A percentile compares a stretch with the other conserved stretches of the same genome.
phyloP scores from a whole-genome alignment of 2,113 vertebrate genomes.

The Microtus richardsoni region DNA sequence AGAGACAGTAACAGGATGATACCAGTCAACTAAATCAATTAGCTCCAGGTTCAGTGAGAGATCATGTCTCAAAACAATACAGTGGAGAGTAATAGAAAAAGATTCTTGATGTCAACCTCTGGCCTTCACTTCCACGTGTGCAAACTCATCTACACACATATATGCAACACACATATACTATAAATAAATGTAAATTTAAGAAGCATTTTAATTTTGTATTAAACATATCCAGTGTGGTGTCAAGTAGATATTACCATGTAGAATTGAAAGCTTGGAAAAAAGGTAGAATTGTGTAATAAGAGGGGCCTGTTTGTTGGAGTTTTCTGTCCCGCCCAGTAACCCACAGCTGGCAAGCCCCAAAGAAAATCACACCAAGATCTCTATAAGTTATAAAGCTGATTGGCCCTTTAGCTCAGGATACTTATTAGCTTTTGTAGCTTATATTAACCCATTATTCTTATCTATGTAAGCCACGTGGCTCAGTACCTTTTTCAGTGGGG shows the following conservation, averaged over 20 bases:
- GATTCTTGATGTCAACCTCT: no score
- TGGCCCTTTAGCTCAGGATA: no score
- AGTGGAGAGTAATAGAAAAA: not conserved
- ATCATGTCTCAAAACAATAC: not conserved
- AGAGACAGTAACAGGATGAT: not conserved
- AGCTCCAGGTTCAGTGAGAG: not conserved
- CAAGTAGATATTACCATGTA: not conserved
- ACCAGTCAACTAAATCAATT: not conserved
- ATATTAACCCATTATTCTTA: no score
- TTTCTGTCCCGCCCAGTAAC: no score
- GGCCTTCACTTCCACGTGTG: not conserved
- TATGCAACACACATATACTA: not conserved
- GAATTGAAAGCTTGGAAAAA: not conserved
- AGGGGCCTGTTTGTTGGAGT: no score
- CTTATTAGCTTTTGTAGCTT: no score
- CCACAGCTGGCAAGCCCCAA: no score
- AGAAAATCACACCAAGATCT: no score
- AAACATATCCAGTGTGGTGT: not conserved
- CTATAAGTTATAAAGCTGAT: no score
- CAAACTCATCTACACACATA: not conserved
- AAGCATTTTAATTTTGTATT: not conserved
- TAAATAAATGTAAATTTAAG: not conserved
- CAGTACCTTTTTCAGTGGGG: no score
- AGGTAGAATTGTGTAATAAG: not conserved
- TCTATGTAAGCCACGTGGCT: no score